Evolutionary conservation across 92 coral and sea anemone species (phyloP), one percentile per base, ranked within the genome.

Genomic region (Hydrozoanthus gracilis): DNA sequence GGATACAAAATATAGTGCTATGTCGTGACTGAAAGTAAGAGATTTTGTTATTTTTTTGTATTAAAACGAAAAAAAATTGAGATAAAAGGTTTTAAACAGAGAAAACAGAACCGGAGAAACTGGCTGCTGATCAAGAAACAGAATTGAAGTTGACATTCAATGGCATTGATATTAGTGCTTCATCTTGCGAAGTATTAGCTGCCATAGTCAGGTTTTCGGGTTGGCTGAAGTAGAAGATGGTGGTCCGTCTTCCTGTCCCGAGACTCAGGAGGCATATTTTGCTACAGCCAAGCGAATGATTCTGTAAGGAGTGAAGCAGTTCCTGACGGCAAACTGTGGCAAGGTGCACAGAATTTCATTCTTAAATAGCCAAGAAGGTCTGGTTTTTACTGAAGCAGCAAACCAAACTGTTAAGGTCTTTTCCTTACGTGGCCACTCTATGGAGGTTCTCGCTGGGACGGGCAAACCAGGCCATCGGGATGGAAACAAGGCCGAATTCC

Each of bases 401-500:
- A 71, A 71, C 76, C 76, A 71, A 46, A 71, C 76, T 8, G 16
- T 71, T 11, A 35, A 71, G 5, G 76, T 71, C 3, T 15, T 82
- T 15, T 64, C 74, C 46, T 44, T 82, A 52, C 2, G 67, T 64
- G 46, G 44, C 51, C 71, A 49, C 54, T 68, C 5, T 6, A 46
- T 64, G 15, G 44, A 79, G 54, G 68, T 66, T 69, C 73, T 79
- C 5, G 73, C 73, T 3, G 87, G 65, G 7, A 70, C 79, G 5
- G 79, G 87, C 4, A 35, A 16, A 52, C 77, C 20, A 17, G 78
- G 78, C 3, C 78, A 68, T 5, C 2, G 78, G 13, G 88, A 86
- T 76, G 88, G 88, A 35, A 12, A 13, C 16, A 76, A 61, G 7
- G 82, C 88, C 8, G 14, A 58, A n/a, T 76, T 86, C 56, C 12